These are phyloP conservation scores for Glyptemys insculpta DNA, from an alignment of 2,797 vertebrate genomes.

Conservation along the genomic window DNA sequence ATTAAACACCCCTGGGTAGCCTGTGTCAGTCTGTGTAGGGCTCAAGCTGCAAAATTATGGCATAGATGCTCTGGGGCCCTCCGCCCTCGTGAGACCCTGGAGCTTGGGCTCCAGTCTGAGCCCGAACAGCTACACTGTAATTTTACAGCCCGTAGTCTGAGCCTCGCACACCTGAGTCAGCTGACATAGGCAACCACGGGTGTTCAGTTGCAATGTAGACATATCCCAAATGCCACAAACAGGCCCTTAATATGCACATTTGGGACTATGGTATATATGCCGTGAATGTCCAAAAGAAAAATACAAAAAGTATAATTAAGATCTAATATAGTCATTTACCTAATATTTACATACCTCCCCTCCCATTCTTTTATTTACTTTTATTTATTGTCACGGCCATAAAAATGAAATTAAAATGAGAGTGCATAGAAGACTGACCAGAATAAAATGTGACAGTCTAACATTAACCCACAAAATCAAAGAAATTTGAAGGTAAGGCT, in stretches of 20 bases:
- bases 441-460: background rate
- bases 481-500: background rate
- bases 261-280: background rate
- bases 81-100: too few species aligned
- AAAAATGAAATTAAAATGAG: background rate
- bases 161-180: background rate
- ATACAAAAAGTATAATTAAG: fast-evolving
- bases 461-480: background rate
- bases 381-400: background rate
- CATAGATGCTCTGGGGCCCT: background rate
- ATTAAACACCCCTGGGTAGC: background rate
- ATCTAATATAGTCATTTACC: background rate
- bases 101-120: background rate
- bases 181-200: background rate
- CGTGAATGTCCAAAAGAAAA: background rate
- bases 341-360: background rate
- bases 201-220: background rate
- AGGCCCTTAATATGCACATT: background rate
- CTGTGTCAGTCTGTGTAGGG: background rate
- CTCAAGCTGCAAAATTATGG: background rate
- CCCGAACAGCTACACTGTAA: background rate
- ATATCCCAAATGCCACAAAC: background rate
- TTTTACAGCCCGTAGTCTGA: background rate
- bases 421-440: background rate
- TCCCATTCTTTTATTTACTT: background rate